Percentiles rank a stretch among this genome's conserved stretches.
Conservation (phyloP, 2,888 invertebrate species). For the Napeogenes inachia region DNA sequence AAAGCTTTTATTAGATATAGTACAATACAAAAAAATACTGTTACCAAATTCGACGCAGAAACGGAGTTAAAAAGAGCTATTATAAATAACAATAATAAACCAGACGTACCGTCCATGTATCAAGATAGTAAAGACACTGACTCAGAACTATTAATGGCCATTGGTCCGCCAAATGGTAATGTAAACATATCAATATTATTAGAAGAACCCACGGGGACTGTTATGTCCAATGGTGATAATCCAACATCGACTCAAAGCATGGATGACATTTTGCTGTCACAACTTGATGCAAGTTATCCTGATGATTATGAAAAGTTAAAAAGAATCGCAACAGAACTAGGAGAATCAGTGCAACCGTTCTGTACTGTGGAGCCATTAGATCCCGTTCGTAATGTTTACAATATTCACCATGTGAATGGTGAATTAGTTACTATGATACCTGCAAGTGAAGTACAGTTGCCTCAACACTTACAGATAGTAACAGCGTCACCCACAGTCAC, state of each 20-base stretch:
- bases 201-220: constrained; percentile 64
- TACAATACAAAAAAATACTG: constrained; percentile 73
- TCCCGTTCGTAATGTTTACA: constrained; percentile 73
- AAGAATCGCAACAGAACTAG: constrained; percentile 88
- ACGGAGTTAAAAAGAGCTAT: constrained; percentile 64
- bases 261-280: constrained; percentile 83
- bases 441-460: constrained; percentile 63
- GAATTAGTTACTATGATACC: constrained; percentile 72
- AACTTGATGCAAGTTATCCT: constrained; percentile 82
- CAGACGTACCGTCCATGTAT: constrained; percentile 77
- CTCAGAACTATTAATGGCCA: constrained; percentile 62
- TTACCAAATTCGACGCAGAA: constrained; percentile 61
- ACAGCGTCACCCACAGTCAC: constrained; percentile 79
- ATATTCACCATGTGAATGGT: constrained; percentile 71
- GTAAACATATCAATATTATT: constrained; percentile 71
- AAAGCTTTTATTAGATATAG: constrained; percentile 80
- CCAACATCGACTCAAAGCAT: constrained; percentile 80
- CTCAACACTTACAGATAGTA: constrained; percentile 75
- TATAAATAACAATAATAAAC: constrained; percentile 69
- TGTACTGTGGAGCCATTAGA: constrained; percentile 78
- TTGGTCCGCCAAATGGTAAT: constrained; percentile 59
- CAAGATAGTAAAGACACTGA: constrained; percentile 61
- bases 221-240: constrained; percentile 70
- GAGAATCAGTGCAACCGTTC: constrained; percentile 85
- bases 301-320: constrained; percentile 92